Evolutionary conservation across 2,888 invertebrate genomes (phyloP), one percentile per base, ranked within the genome.

Genomic region (Heliconius ethilla): DNA sequence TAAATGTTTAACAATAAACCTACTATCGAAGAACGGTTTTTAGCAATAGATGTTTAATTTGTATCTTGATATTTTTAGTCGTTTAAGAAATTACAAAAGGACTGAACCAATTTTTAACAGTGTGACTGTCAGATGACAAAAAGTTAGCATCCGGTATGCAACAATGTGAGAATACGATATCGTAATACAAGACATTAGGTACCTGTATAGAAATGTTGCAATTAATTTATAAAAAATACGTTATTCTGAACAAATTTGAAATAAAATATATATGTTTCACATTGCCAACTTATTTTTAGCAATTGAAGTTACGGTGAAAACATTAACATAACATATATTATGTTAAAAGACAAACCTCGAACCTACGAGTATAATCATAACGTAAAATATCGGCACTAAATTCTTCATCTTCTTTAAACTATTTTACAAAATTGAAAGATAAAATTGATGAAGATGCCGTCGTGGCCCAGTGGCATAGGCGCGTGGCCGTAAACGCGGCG

Each of bases 121-220:
- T 77, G 65, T 76, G 51, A 72, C 45, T 66, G 72, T 33, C 5
- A 55, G 55, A 40, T 73, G 73, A 77, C 77, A 77, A 77, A 77
- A 77, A 77, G 73, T 70, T 65, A 65, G 67, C 73, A 77, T 77
- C 77, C 77, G 77, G 73, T 77, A 65, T 66, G 59, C 59, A 77
- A 77, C 77, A 77, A 67, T 77, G 77, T 73, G 66, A 73, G 66
- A 73, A 72, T 66, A 55, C 65, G 55, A 77, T 67, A 73, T 73
- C 55, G 73, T 65, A 77, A 77, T 59, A 37, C 10, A 73, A 63
- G 5, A 25, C 66, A 73, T 62, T 55, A 33, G 0, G 18, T 69
- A 6, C 67, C 25, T 25, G 7, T n/a, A 10, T 65, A 77, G 25
- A 18, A n/a, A 37, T 59, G 29, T 27, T 55, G 22, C 55, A 55